Evolutionary conservation across 2,888 invertebrate species (phyloP).

Genomic region (Tigriopus californicus): DNA sequence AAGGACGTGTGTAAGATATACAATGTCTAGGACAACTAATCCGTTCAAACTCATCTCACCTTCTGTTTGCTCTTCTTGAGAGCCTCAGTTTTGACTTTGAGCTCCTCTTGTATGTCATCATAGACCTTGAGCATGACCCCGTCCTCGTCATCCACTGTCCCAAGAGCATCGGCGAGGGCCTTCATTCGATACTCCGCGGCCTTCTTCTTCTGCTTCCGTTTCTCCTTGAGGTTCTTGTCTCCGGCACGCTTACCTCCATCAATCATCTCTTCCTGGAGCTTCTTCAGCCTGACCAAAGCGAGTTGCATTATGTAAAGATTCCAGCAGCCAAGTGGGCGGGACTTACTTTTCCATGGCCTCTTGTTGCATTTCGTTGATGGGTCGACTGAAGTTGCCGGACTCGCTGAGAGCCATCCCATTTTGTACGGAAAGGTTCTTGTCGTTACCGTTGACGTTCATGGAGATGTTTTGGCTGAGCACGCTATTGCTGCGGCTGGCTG

Average conservation of each 20-base stretch:
- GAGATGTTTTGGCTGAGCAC: background rate
- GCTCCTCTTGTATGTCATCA: constrained; percentile 54
- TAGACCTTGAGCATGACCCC: constrained; percentile 48
- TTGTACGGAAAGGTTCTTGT: background rate
- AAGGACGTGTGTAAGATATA: background rate
- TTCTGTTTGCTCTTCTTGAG: constrained; percentile 44
- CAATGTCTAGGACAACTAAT: background rate
- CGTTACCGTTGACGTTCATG: no score
- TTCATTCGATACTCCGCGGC: constrained; percentile 42
- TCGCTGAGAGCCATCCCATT: background rate
- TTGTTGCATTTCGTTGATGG: constrained; percentile 25
- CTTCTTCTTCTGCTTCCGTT: constrained; percentile 42
- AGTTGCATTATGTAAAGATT: background rate
- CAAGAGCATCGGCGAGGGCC: constrained; percentile 38
- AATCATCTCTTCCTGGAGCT: constrained; percentile 51
- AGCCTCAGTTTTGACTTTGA: constrained; percentile 47
- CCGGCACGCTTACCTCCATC: constrained; percentile 58
- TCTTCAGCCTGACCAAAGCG: constrained; percentile 32
- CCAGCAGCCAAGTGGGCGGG: no score
- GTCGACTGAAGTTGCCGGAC: background rate
- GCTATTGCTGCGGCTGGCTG: background rate
- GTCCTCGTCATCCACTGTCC: constrained; percentile 47
- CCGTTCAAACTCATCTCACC: constrained; percentile 26
- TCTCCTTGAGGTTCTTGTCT: constrained; percentile 45
- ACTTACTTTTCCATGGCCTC: constrained; percentile 32